Evolutionary conservation across 2,888 invertebrate species (phyloP).

Genomic region (Melanophora roralis): DNA sequence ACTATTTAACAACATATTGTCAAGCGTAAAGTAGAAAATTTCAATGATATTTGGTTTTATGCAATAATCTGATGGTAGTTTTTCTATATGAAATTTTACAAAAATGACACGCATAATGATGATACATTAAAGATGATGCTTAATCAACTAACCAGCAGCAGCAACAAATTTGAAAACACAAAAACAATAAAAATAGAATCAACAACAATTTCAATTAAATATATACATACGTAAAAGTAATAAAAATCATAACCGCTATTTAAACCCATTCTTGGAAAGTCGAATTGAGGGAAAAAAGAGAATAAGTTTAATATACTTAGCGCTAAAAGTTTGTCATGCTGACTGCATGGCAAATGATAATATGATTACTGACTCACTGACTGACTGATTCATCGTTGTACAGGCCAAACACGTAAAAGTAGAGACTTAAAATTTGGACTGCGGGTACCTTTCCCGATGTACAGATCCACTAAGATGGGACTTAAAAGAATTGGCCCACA

Average conservation of each 20-base stretch:
- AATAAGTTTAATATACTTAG: not conserved
- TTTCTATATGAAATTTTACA: not conserved
- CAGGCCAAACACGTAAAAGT: no score
- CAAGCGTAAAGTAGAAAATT: conserved; percentile 14
- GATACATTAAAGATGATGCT: not conserved
- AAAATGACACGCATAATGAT: conserved; percentile 38
- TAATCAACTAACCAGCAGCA: conserved; percentile 9
- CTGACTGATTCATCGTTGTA: no score
- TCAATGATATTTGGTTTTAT: conserved; percentile 37
- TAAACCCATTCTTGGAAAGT: not conserved
- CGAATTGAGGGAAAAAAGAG: not conserved
- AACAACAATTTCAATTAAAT: conserved; percentile 38
- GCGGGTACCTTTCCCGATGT: no score
- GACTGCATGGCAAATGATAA: no score
- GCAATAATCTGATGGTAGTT: not conserved
- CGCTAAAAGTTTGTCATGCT: not conserved
- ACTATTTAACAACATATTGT: not conserved
- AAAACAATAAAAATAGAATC: not conserved
- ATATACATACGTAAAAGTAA: conserved; percentile 11
- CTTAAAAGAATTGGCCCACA: no score
- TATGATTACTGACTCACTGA: no score
- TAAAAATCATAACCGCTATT: conserved; percentile 28
- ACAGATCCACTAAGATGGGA: no score
- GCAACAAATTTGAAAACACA: not conserved
- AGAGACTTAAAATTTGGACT: no score